Evolutionary conservation across 1,140 invertebrate genomes (phyloP), one percentile per base, ranked within the genome.

Genomic region (Hormaphis cornu): DNA sequence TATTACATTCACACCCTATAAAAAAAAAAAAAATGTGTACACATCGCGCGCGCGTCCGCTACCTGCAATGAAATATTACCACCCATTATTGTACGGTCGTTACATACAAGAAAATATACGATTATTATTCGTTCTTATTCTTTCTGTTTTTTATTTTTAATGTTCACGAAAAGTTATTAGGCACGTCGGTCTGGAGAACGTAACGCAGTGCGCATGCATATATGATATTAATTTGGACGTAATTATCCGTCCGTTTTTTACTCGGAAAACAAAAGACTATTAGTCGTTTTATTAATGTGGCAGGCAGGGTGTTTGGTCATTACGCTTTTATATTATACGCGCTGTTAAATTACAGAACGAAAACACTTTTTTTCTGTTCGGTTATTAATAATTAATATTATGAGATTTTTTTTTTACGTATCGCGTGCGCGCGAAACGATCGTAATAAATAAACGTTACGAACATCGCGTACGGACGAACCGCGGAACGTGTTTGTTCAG

Each of bases 271-370:
- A 66, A 66, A 66, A 66, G 59, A 22, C 42, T 66, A 66, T 66
- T 66, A 66, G 59, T 66, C n/a, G 18, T 48, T 66, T 48, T 66
- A 50, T 66, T 66, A 66, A 66, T 66, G 59, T 48, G 0, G 42
- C 12, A 12, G n/a, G n/a, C n/a, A n/a, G n/a, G n/a, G n/a, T n/a
- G n/a, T n/a, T n/a, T 24, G 14, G 42, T 66, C 59, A 33, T 46
- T 46, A 48, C 22, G 14, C n/a, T 48, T 3, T 63, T 63, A 44
- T 28, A 46, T 28, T 30, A 12, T 26, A 28, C 59, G n/a, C n/a
- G n/a, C n/a, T n/a, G n/a, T n/a, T n/a, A n/a, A n/a, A n/a, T n/a
- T n/a, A n/a, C n/a, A n/a, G n/a, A n/a, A n/a, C n/a, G n/a, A n/a
- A n/a, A n/a, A n/a, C n/a, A n/a, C n/a, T n/a, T 42, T 53, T 30